Evolutionary conservation across 1,140 invertebrate genomes (phyloP).

Genomic region (Danaus plexippus): DNA sequence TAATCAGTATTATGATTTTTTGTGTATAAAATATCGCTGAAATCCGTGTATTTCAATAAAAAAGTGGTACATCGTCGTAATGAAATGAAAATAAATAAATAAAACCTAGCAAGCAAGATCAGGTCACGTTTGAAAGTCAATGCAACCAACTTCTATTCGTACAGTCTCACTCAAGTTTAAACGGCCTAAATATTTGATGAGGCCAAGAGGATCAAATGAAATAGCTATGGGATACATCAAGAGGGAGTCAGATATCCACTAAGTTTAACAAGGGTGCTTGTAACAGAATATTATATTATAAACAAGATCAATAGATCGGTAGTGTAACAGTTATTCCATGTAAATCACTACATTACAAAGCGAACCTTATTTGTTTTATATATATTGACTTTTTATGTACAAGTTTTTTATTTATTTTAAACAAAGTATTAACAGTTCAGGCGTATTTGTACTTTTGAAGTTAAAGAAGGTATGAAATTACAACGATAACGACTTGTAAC

Average conservation of each 20-base stretch:
- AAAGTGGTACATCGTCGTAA: slow-evolving; percentile 6
- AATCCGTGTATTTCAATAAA: too few species aligned
- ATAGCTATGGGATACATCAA: slow-evolving; percentile 57
- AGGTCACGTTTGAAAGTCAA: slow-evolving; percentile 45
- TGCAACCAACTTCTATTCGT: slow-evolving; percentile 36
- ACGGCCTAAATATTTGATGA: slow-evolving; percentile 68
- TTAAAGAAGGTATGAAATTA: too few species aligned
- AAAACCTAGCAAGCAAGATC: slow-evolving; percentile 27
- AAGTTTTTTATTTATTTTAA: too few species aligned
- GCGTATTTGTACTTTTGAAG: too few species aligned
- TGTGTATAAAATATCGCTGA: too few species aligned
- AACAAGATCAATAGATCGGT: slow-evolving; percentile 49
- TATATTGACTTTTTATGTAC: too few species aligned
- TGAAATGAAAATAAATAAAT: slow-evolving; percentile 35
- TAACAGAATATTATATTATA: slow-evolving; percentile 57
- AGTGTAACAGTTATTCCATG: too few species aligned
- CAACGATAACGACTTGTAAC: too few species aligned
- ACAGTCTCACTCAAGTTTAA: slow-evolving; percentile 58
- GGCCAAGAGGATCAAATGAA: slow-evolving; percentile 66
- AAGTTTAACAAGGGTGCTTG: slow-evolving; percentile 61
- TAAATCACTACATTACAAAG: too few species aligned
- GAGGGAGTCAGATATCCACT: slow-evolving; percentile 47
- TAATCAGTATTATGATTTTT: too few species aligned
- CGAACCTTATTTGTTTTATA: too few species aligned
- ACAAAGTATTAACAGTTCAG: too few species aligned